phyloP scores from a whole-genome alignment of 2,888 invertebrate genomes.

The Agonum fuliginosum region DNA sequence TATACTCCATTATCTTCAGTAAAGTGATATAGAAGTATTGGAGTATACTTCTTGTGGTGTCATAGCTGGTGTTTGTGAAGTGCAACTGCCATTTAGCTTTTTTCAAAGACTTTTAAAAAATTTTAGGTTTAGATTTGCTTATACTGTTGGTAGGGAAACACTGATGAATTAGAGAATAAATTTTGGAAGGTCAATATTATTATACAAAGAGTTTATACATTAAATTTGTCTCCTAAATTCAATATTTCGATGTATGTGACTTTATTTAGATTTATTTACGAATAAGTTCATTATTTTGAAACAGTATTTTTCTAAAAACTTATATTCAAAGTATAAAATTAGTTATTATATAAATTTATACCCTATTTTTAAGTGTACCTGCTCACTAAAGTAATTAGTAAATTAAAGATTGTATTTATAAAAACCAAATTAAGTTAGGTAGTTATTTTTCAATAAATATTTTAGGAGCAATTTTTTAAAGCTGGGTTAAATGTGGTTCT shows the following conservation, averaged over 20 bases:
- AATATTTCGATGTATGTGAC: too few species aligned
- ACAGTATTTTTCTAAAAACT: slow-evolving; percentile 18
- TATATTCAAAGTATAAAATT: not conserved
- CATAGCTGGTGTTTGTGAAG: slow-evolving; percentile 26
- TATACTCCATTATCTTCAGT: slow-evolving; percentile 11
- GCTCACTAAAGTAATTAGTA: not conserved
- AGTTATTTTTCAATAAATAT: too few species aligned
- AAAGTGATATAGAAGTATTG: not conserved
- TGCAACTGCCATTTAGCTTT: slow-evolving; percentile 50
- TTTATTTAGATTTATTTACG: too few species aligned
- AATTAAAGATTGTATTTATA: not conserved
- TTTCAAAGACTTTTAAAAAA: slow-evolving; percentile 51
- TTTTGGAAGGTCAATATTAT: slow-evolving; percentile 1
- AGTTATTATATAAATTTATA: not conserved
- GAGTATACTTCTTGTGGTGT: slow-evolving; percentile 16
- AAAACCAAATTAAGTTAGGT: not conserved
- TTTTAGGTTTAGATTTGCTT: slow-evolving; percentile 46
- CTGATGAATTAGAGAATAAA: not conserved
- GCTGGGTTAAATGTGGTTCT: too few species aligned
- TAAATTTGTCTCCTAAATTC: slow-evolving; percentile 2
- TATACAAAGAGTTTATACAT: slow-evolving; percentile 1
- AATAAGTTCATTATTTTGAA: not conserved
- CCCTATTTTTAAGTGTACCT: slow-evolving; percentile 23
- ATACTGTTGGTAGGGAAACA: slow-evolving; percentile 16
- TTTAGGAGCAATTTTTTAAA: too few species aligned